These are phyloP conservation scores for Zaprionus tsacasi DNA, from an alignment of 1,140 invertebrate species.

Conservation along the genomic window DNA sequence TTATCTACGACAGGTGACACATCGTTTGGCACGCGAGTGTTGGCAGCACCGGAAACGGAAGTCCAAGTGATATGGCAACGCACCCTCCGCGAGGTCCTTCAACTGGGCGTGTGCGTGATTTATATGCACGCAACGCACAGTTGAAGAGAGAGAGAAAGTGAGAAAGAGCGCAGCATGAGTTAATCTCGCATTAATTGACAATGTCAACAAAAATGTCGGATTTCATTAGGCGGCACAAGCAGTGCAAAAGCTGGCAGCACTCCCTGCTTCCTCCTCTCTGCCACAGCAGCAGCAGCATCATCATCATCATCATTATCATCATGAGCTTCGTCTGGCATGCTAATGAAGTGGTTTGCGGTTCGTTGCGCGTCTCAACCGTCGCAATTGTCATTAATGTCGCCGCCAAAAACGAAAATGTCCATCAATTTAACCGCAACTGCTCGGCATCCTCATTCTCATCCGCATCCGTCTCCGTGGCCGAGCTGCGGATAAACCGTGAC, in stretches of 20 bases:
- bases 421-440: constrained; percentile 72
- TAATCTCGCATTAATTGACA: constrained; percentile 79
- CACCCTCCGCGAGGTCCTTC: constrained; percentile 63
- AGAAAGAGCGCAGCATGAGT: constrained; percentile 41
- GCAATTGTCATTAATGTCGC: constrained; percentile 68
- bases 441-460: constrained; percentile 7
- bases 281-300: neutral
- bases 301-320: constrained; percentile 16
- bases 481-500: neutral
- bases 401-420: constrained; percentile 66
- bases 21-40: constrained; percentile 71
- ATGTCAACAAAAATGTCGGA: constrained; percentile 72
- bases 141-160: constrained; percentile 16
- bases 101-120: constrained; percentile 79
- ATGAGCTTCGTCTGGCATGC: constrained; percentile 10
- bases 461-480: neutral
- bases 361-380: constrained; percentile 73
- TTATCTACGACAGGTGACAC: constrained; percentile 50
- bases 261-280: neutral
- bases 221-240: constrained; percentile 56
- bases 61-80: constrained; percentile 47
- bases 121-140: constrained; percentile 61
- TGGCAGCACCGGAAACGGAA: constrained; percentile 63
- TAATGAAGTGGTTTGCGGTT: constrained; percentile 71
- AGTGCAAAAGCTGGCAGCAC: constrained; percentile 27